Evolutionary conservation across 2,888 invertebrate genomes (phyloP).

Genomic region (Phytoseiulus persimilis): DNA sequence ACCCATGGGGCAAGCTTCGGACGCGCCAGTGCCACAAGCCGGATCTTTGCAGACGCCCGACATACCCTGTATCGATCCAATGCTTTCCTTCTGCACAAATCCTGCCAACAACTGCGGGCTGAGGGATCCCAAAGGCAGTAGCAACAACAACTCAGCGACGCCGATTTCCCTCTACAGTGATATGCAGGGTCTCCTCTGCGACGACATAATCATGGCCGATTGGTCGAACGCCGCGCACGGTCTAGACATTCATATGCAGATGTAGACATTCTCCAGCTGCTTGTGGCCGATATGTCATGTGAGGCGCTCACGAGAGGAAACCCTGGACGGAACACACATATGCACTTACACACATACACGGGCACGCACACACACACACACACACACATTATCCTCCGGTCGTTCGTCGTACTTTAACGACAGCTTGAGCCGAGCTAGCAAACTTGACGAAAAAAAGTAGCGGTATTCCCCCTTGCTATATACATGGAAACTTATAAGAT

Average conservation of each 20-base stretch:
- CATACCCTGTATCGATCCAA: background rate
- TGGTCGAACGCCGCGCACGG: conserved; percentile 13
- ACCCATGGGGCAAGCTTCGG: background rate
- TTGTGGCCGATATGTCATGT: no score
- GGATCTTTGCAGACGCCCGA: background rate
- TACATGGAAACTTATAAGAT: background rate
- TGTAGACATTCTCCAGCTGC: background rate
- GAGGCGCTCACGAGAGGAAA: no score
- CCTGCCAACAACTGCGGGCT: background rate
- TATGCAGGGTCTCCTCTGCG: conserved; percentile 33
- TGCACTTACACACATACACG: no score
- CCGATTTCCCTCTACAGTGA: conserved; percentile 14
- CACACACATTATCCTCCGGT: no score
- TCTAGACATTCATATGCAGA: conserved; percentile 23
- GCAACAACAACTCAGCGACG: background rate
- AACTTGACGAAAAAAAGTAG: background rate
- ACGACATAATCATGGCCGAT: conserved; percentile 25
- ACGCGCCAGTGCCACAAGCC: background rate
- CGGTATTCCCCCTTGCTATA: background rate
- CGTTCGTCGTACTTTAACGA: background rate
- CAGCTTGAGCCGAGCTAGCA: background rate
- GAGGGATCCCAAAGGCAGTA: background rate
- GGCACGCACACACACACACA: no score
- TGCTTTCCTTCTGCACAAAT: background rate
- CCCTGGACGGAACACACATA: no score